Percentiles rank a stretch among this genome's conserved stretches.
phyloP scores from a whole-genome alignment of 2,888 invertebrate genomes.

The Drosophila acutilabella region DNA sequence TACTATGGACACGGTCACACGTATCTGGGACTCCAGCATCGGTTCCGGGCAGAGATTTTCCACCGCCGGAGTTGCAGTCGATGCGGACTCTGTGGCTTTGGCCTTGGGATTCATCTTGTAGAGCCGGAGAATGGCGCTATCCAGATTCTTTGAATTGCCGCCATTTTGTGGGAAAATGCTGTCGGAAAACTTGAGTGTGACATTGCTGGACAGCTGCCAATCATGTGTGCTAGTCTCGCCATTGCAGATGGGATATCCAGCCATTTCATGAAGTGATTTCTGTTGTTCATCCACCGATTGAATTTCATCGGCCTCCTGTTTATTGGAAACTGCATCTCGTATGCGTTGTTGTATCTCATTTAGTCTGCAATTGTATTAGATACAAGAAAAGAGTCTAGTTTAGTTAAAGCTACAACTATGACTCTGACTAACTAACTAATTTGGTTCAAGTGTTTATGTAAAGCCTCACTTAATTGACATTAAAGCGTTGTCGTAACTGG shows the following conservation, averaged over 20 bases:
- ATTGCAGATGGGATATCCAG: slow-evolving; percentile 84
- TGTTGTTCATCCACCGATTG: slow-evolving; percentile 62
- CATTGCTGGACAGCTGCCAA: slow-evolving; percentile 82
- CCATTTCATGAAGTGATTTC: slow-evolving; percentile 81
- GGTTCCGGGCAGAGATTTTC: slow-evolving; percentile 53
- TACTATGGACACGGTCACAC: slow-evolving; percentile 84
- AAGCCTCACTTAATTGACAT: slow-evolving; percentile 79
- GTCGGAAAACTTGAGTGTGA: slow-evolving; percentile 83
- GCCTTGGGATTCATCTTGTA: slow-evolving; percentile 81
- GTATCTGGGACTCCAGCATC: slow-evolving; percentile 81
- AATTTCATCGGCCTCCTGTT: slow-evolving; percentile 43
- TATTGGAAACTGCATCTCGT: slow-evolving; percentile 72
- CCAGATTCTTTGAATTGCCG: slow-evolving; percentile 75
- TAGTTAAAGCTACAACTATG: slow-evolving; percentile 21
- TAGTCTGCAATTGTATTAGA: slow-evolving; percentile 65
- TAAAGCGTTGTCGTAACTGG: slow-evolving; percentile 64
- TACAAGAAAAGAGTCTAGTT: slow-evolving; percentile 26
- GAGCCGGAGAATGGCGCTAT: slow-evolving; percentile 82
- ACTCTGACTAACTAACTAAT: slow-evolving; percentile 41
- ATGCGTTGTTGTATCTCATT: slow-evolving; percentile 81
- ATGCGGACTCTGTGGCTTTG: slow-evolving; percentile 2
- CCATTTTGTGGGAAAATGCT: slow-evolving; percentile 79
- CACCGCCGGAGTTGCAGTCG: slow-evolving; percentile 5
- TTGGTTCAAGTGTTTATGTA: slow-evolving; percentile 77
- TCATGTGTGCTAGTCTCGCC: slow-evolving; percentile 79